phyloP scores from a whole-genome alignment of 2,797 vertebrate species.

The Hephaestus fuliginosus region DNA sequence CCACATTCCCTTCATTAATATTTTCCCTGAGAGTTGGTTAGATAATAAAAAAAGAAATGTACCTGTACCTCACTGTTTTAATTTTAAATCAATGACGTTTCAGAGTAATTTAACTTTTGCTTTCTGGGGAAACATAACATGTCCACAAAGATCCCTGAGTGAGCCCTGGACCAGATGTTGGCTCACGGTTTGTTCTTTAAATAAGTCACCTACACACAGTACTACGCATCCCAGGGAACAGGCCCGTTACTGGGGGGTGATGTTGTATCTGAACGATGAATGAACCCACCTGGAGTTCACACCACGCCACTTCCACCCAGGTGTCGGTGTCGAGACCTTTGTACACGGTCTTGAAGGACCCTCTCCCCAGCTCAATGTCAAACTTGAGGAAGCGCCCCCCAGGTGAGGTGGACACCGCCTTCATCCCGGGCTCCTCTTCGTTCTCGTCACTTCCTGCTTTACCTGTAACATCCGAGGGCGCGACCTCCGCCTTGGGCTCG shows the following conservation, averaged over 20 bases:
- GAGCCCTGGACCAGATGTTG: background rate
- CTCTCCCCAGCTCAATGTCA: constrained; percentile 97
- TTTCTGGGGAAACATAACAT: background rate
- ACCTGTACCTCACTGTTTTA: background rate
- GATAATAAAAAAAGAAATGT: background rate
- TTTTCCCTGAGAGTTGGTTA: background rate
- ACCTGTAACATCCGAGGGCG: constrained; percentile 78
- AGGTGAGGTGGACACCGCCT: constrained; percentile 96
- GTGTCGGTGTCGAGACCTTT: constrained; percentile 98
- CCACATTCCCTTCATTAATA: background rate
- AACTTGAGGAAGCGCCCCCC: constrained; percentile 98
- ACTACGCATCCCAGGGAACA: background rate
- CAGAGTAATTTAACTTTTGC: background rate
- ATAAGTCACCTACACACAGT: background rate
- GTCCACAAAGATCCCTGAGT: too few species aligned
- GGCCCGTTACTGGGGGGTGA: background rate
- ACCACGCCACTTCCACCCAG: constrained; percentile 99
- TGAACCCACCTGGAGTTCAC: constrained; percentile 95
- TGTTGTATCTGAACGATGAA: background rate
- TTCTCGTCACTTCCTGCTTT: constrained; percentile 90
- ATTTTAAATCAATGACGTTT: background rate
- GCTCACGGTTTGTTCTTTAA: background rate
- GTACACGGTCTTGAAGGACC: constrained; percentile 99
- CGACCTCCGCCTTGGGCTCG: constrained; percentile 70
- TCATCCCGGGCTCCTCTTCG: constrained; percentile 97